Evolutionary conservation across 2,113 vertebrate species (phyloP).

Genomic region (Ictalurus punctatus): DNA sequence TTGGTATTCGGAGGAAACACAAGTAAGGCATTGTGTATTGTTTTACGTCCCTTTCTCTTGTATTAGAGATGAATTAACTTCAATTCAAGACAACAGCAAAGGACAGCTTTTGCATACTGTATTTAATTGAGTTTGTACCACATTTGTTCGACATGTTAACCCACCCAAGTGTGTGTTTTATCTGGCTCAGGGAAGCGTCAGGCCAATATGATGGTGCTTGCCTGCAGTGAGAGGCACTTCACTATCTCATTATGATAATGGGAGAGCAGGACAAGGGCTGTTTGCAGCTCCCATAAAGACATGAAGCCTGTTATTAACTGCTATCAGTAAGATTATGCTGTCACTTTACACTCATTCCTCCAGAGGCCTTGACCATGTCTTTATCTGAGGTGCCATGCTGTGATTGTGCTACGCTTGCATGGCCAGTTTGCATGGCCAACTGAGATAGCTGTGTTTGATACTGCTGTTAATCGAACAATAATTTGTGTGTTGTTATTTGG

Average conservation of each 20-base stretch:
- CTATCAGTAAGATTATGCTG: constrained; percentile 36
- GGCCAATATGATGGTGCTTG: not conserved
- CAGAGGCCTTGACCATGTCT: constrained; percentile 40
- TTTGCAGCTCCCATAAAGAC: constrained; percentile 34
- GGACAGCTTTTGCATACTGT: not conserved
- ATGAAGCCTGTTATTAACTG: constrained; percentile 7
- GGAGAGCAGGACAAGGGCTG: constrained; percentile 5
- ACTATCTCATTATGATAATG: constrained; percentile 49
- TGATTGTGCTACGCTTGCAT: constrained; percentile 7
- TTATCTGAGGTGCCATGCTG: constrained; percentile 14
- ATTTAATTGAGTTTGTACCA: not conserved
- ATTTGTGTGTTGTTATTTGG: not conserved
- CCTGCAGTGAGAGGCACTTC: constrained; percentile 12
- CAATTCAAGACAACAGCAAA: not conserved
- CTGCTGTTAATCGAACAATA: not conserved
- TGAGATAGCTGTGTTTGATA: not conserved
- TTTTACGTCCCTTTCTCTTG: not conserved
- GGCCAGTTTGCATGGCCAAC: not conserved
- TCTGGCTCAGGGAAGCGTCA: constrained; percentile 7
- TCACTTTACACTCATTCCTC: constrained; percentile 11
- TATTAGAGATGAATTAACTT: not conserved
- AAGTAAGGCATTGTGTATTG: not conserved
- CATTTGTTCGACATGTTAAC: not conserved
- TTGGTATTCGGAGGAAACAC: not conserved
- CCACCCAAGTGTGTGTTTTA: not conserved